These are phyloP conservation scores for Pogonus chalceus DNA, from an alignment of 1,140 invertebrate species.

Conservation along the genomic window DNA sequence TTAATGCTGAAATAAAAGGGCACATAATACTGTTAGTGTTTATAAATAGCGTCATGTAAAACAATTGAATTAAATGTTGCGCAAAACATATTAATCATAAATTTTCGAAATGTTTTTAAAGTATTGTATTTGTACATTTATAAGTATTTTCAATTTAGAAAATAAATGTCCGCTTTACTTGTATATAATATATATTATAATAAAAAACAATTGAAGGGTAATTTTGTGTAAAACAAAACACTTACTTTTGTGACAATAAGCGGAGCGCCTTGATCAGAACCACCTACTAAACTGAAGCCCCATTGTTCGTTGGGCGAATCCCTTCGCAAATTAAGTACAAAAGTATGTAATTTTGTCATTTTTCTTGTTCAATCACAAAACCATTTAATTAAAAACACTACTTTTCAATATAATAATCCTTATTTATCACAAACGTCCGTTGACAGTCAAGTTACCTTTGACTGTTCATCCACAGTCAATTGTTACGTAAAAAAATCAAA, in stretches of 20 bases:
- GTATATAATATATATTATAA: neutral
- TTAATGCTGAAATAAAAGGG: neutral
- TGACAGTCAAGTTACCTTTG: slow-evolving; percentile 13
- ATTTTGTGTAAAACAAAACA: slow-evolving; percentile 15
- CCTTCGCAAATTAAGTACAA: slow-evolving; percentile 64
- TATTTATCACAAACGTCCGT: slow-evolving; percentile 14
- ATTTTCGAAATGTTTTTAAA: too few species aligned
- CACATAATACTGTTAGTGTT: neutral
- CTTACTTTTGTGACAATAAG: slow-evolving; percentile 85
- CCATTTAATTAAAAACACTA: neutral
- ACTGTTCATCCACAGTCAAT: slow-evolving; percentile 11
- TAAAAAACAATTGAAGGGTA: neutral
- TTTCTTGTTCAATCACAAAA: slow-evolving; percentile 12
- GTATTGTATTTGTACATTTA: too few species aligned
- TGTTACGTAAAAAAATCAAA: too few species aligned
- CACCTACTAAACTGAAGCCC: slow-evolving; percentile 86
- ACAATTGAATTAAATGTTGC: neutral
- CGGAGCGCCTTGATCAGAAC: slow-evolving; percentile 77
- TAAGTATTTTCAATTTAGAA: too few species aligned
- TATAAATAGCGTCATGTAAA: neutral
- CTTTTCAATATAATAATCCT: neutral
- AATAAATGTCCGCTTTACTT: too few species aligned
- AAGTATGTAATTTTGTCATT: slow-evolving; percentile 53
- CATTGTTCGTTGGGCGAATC: slow-evolving; percentile 68
- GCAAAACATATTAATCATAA: too few species aligned